phyloP scores from a whole-genome alignment of 2,888 invertebrate species.

The Crocallis elinguaria region DNA sequence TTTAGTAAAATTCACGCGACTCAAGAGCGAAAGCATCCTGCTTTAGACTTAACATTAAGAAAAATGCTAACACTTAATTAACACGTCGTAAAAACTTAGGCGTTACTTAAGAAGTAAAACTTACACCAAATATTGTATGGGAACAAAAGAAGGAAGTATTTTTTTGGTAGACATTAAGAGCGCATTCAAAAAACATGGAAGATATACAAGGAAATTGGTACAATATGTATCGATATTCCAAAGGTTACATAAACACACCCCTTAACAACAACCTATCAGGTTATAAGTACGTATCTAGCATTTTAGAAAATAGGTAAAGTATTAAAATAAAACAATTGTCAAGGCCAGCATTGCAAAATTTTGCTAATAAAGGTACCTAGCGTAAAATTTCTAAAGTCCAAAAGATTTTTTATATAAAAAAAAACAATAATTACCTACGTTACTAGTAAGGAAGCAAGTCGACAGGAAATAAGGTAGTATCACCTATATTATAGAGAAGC shows the following conservation, averaged over 20 bases:
- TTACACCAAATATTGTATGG: slow-evolving; percentile 64
- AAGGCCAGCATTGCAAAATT: slow-evolving; percentile 38
- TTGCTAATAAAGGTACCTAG: slow-evolving; percentile 41
- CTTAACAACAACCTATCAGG: slow-evolving; percentile 34
- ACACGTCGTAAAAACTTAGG: slow-evolving; percentile 80
- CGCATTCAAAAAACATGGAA: slow-evolving; percentile 27
- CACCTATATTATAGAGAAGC: slow-evolving; percentile 31
- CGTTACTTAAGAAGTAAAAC: slow-evolving; percentile 76
- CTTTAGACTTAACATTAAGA: slow-evolving; percentile 75
- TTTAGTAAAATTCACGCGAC: slow-evolving; percentile 25
- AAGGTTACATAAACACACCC: slow-evolving; percentile 25
- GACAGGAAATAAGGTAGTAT: slow-evolving; percentile 51
- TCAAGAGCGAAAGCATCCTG: slow-evolving; percentile 62
- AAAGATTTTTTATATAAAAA: slow-evolving; percentile 47
- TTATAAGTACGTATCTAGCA: slow-evolving; percentile 42
- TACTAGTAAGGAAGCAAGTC: slow-evolving; percentile 68
- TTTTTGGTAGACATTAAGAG: slow-evolving; percentile 45
- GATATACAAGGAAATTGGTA: slow-evolving; percentile 39
- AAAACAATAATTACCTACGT: slow-evolving; percentile 60
- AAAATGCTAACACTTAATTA: slow-evolving; percentile 79
- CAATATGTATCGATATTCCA: slow-evolving; percentile 34
- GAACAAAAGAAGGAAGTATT: slow-evolving; percentile 45
- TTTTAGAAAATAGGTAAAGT: slow-evolving; percentile 37
- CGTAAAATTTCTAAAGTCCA: slow-evolving; percentile 47
- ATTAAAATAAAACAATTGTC: slow-evolving; percentile 21